Base-by-base conservation (phyloP, 2,888 invertebrate genomes). In the Amblyjoppa fuscipennis region DNA sequence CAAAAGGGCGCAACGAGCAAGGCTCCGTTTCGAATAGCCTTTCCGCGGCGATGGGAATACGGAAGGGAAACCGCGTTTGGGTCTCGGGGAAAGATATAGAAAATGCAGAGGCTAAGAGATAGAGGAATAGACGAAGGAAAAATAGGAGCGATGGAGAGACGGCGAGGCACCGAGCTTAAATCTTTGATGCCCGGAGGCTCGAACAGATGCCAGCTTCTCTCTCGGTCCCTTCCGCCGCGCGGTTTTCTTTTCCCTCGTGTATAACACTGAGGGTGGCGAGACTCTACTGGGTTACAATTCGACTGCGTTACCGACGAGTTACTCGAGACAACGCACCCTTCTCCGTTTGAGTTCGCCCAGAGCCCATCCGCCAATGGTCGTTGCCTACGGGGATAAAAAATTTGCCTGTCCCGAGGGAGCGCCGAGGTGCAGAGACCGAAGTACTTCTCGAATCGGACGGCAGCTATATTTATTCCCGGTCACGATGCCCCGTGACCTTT, bases 141-240 rank as follows among this genome's bases (percentile, higher is more conserved):
- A 81, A 80, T 75, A 61, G 76, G 61, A 84, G 77, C 66, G 68
- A 77, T 51, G 61, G 82, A 64, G 66, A 66, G 66, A 76, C 64
- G 28, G 53, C 85, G 86, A 87, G 88, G 86, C 82, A 79, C 73
- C 45, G 86, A 87, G 85, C 84, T 88, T 90, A 88, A 91, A 90
- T 91, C 87, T 91, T 91, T 91, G 81, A 91, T 91, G 86, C 82
- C 86, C 84, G 74, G 80, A 83, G 88, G 90, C 87, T 81, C 70
- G 51, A 73, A 41, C 74, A 85, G 74, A 86, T 84, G 81, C 70
- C 53, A 66, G 71, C 31, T 64, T 64, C 31, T 16, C 61, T 34
- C 34, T 88, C 87, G 81, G 82, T 76, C 81, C 82, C 45, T 70
- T 76, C 53, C 64, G 77, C 49, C 31, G 31, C 49, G 31, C 34